A percentile compares a stretch with the other conserved stretches of the same genome.
phyloP scores from a whole-genome alignment of 2,113 vertebrate species.

The Podocnemis expansa region DNA sequence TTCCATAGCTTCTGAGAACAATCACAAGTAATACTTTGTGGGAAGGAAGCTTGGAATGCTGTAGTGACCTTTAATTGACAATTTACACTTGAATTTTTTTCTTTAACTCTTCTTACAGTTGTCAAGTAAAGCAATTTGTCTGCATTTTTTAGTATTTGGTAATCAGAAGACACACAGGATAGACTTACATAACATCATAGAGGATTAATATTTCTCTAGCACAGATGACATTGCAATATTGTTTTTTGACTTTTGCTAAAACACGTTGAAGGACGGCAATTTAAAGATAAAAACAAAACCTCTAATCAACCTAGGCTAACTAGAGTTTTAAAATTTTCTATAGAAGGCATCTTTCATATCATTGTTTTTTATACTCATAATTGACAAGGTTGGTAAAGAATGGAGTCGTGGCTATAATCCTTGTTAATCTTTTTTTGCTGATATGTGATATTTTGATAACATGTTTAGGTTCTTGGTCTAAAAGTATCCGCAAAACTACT shows the following conservation, averaged over 20 bases:
- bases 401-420: not conserved
- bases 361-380: not conserved
- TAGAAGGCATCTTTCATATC: too few species aligned
- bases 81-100: not conserved
- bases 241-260: not conserved
- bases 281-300: not conserved
- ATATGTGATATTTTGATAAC: not conserved
- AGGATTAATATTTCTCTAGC: not conserved
- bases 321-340: not conserved
- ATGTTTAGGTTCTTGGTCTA: slow-evolving; percentile 65
- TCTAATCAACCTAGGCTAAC: not conserved
- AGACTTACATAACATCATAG: not conserved
- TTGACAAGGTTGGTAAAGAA: not conserved
- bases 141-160: not conserved
- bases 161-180: not conserved
- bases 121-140: not conserved
- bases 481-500: slow-evolving; percentile 49
- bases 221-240: not conserved
- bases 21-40: not conserved
- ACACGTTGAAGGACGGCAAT: not conserved
- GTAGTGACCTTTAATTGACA: not conserved
- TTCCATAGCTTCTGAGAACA: not conserved
- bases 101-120: not conserved
- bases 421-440: not conserved
- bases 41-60: not conserved